Base-by-base conservation (phyloP, 2,797 vertebrate species). In the Diglossa cyanea region DNA sequence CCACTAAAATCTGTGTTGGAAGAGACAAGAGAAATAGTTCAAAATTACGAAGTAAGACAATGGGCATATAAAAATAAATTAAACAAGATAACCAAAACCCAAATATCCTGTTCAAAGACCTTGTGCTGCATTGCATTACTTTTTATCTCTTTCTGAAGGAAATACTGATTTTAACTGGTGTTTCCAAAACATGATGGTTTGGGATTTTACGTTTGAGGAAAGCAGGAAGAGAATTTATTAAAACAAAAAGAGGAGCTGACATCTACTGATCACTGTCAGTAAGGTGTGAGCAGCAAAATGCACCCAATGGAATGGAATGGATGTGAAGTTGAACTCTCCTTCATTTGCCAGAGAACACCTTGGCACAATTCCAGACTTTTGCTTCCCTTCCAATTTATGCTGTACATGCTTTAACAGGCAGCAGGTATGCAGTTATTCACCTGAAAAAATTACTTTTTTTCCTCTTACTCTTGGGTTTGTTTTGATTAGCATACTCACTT, bases 321-420 rank as follows among this genome's bases (percentile, higher is more conserved):
- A 58, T 68, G 21, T 37, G 11, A 75, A 88, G 30, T 4, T 45
- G 25, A 31, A 25, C 67, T 71, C 63, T 33, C 78, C 55, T 14
- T 63, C 55, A 30, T 53, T 39, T 89, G 74, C 71, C 74, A 93
- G 76, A 66, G 53, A 91, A 61, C 28, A 74, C 35, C 48, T 10
- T 72, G 33, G 89, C 93, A 94, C 48, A 75, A 53, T 39, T 95
- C 95, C 91, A 96, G 53, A 55, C 74, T 89, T 94, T 92, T 95
- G 84, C 60, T 61, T 71, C 50, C 45, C 53, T 90, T 79, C 30
- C 44, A 63, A 47, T 53, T 80, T 31, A 63, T 37, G 42, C 57
- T 54, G 78, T 28, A 5, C 58, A 15, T 33, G 30, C 63, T 82
- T 67, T 67, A 80, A 47, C 0, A 93, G 57, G 74, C 55, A 85